These are phyloP conservation scores for Tachina grossa DNA, from an alignment of 2,888 invertebrate species.

Conservation along the genomic window DNA sequence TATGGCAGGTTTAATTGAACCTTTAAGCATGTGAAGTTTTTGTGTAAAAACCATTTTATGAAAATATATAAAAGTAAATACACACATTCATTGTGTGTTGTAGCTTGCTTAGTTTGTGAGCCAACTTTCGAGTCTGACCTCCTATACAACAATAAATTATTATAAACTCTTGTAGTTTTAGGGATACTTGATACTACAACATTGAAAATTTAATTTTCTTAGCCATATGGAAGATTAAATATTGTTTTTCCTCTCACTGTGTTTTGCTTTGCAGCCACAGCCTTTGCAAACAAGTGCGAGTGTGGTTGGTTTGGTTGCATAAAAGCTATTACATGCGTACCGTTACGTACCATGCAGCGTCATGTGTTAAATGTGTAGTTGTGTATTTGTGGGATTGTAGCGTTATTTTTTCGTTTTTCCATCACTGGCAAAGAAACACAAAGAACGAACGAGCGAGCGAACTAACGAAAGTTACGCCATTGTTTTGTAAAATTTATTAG, in stretches of 20 bases:
- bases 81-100: too few species aligned
- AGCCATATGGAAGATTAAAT: conserved; percentile 51
- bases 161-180: background rate
- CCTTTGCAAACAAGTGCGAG: background rate
- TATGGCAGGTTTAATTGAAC: too few species aligned
- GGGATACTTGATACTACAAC: conserved; percentile 40
- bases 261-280: background rate
- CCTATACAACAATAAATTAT: conserved; percentile 2
- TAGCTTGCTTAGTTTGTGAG: too few species aligned
- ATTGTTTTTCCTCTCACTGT: background rate
- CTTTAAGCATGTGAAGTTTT: too few species aligned
- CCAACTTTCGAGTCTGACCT: background rate
- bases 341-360: background rate
- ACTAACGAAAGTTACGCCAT: conserved; percentile 14
- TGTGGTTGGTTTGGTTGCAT: background rate
- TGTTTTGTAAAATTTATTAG: conserved; percentile 46
- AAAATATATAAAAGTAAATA: too few species aligned
- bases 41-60: too few species aligned
- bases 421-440: conserved; percentile 39
- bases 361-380: background rate
- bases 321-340: background rate
- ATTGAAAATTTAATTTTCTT: conserved; percentile 45
- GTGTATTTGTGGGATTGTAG: conserved; percentile 4
- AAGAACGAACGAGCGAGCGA: background rate
- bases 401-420: conserved; percentile 32